Evolutionary conservation across 2,113 vertebrate genomes (phyloP), one percentile per base, ranked within the genome.

Genomic region (Sylvicapra grimmia): DNA sequence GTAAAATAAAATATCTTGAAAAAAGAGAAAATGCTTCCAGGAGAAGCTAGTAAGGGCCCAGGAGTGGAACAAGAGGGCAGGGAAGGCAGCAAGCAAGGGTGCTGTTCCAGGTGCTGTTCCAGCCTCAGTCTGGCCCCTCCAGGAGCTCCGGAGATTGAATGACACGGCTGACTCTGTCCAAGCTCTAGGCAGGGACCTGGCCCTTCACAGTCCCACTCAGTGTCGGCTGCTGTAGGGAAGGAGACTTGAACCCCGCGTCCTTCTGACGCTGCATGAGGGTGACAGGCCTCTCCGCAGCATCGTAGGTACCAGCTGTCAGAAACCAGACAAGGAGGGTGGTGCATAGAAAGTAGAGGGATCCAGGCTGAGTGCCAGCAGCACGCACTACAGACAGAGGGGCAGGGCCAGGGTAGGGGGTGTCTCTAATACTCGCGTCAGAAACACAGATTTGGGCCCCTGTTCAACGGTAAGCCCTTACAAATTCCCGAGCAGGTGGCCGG

Each of bases 331-430:
- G 54, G 31, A 53, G 79, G 18, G 9, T 7, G 27, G 51, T 85
- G 63, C 86, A 36, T 36, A 77, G 47, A 54, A 47, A 15, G 14
- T 8, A 44, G 47, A 68, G 49, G 49, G 59, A 14, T 6, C 36
- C 16, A 1, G 75, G 23, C 18, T 80, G 51, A 23, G 86, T 0
- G 16, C 19, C 15, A 49, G 7, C n/a, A n/a, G 61, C 3, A 0
- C 10, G 1, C 21, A 27, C 44, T 4, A 2, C 3, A 14, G 44
- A 12, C 0, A 21, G 49, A 8, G 33, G 8, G 6, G 5, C 6
- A 23, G 58, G 89, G 7, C 40, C 27, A 25, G 25, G 27, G 23
- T 36, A 4, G 19, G 4, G 58, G 29, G 14, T 63, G 19, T 89
- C 68, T 75, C 63, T 23, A 21, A 10, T 25, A 29, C 13, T 49